Evolutionary conservation across 2,888 invertebrate species (phyloP).

Genomic region (Clitarchus hookeri): DNA sequence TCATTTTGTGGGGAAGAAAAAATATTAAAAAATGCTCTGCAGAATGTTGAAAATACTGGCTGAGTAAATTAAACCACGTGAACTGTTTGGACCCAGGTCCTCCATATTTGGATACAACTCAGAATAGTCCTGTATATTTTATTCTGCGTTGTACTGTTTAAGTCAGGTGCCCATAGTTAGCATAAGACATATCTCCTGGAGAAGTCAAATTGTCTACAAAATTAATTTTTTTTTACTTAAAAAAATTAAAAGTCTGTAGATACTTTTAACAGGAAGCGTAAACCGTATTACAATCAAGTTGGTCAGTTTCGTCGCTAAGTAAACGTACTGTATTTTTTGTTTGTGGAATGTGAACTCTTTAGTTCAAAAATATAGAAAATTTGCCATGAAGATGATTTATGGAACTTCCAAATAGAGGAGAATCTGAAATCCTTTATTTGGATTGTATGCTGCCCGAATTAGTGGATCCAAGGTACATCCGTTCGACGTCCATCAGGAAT

Average conservation of each 20-base stretch:
- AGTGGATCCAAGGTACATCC: neutral
- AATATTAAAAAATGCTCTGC: neutral
- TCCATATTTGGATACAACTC: no score
- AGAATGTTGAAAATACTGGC: neutral
- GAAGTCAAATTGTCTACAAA: neutral
- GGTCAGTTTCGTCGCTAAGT: neutral
- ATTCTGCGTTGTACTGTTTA: neutral
- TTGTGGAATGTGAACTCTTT: neutral
- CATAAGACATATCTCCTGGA: neutral
- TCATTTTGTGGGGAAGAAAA: neutral
- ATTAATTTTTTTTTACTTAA: neutral
- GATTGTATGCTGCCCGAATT: neutral
- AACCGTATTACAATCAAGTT: no score
- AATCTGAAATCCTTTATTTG: neutral
- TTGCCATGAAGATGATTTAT: neutral
- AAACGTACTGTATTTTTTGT: neutral
- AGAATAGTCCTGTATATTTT: neutral
- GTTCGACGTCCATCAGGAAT: neutral
- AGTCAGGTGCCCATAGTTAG: neutral
- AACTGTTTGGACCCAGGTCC: neutral
- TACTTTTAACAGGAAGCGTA: neutral
- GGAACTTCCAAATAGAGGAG: neutral
- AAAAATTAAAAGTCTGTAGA: neutral
- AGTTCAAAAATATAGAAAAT: neutral
- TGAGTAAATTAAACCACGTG: neutral